Evolutionary conservation across 2,113 vertebrate genomes (phyloP), one percentile per base, ranked within the genome.

Genomic region (Recurvirostra avosetta): DNA sequence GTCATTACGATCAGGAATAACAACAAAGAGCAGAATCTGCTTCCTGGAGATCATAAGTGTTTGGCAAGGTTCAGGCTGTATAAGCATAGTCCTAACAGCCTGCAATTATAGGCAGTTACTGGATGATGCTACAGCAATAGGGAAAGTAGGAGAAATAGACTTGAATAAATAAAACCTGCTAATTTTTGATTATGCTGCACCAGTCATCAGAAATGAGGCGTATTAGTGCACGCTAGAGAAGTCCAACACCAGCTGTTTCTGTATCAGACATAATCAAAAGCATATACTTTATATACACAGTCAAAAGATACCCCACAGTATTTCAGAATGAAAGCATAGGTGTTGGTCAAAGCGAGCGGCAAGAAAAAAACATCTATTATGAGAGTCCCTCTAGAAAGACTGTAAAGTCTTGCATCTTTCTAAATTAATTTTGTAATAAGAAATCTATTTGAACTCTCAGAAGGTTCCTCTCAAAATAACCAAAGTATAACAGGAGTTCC

Each of bases 381-480:
- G 59, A 78, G 47, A 76, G 23, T 82, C 65, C 56, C 65, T 78
- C 56, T 55, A 68, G 81, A 83, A 94, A 84, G 49, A 45, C 20
- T 27, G 27, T 25, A 58, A 81, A 83, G 6, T 40, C 58, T 87
- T 77, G n/a, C 23, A 91, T 95, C 53, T 85, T 95, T 83, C 88
- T 74, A 45, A 91, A 86, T 95, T 88, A 56, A 90, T 92, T 94
- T 93, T 85, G 47, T 72, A 80, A 74, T 47, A 45, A 82, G 72
- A 82, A 65, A 52, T 81, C 72, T 92, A 49, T 63, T 40, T 74
- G 65, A 96, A 92, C 63, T 70, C 81, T 96, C 49, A 30, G 40
- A 91, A 73, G 49, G 32, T 49, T 97, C 34, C 27, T 92, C 40
- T 80, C 50, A 83, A 90, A 94, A 72, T 84, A 71, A 66, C 14